These are phyloP conservation scores for Doris montereyensis DNA, from an alignment of 2,888 invertebrate genomes.

Conservation along the genomic window DNA sequence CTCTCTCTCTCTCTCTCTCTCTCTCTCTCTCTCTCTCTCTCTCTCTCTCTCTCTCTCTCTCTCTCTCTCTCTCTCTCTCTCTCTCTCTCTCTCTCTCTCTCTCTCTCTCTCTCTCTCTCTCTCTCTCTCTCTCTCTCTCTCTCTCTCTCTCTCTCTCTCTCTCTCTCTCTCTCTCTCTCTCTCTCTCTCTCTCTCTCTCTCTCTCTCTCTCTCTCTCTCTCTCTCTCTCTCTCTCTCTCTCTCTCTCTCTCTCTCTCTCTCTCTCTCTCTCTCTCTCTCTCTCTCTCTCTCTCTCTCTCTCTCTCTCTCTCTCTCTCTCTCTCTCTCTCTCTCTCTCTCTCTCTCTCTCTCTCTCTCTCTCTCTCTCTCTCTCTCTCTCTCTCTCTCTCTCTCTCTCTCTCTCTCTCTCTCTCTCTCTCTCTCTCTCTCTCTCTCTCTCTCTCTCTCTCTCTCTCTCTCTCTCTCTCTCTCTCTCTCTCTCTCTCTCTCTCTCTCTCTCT, in stretches of 20 bases:
- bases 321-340: no score
- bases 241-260: conserved; percentile 7
- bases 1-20: neutral
- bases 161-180: conserved; percentile 32
- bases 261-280: conserved; percentile 4
- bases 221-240: neutral
- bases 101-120: neutral
- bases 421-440: no score
- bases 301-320: no score
- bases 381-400: no score
- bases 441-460: no score
- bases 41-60: neutral
- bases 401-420: no score
- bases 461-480: no score
- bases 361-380: no score
- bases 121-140: neutral
- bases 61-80: neutral
- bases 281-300: neutral
- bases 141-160: neutral
- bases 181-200: neutral
- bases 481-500: neutral
- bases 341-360: no score
- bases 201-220: neutral
- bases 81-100: neutral
- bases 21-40: neutral